phyloP scores from a whole-genome alignment of 2,797 vertebrate species.

The Ctenopoma kingsleyae region DNA sequence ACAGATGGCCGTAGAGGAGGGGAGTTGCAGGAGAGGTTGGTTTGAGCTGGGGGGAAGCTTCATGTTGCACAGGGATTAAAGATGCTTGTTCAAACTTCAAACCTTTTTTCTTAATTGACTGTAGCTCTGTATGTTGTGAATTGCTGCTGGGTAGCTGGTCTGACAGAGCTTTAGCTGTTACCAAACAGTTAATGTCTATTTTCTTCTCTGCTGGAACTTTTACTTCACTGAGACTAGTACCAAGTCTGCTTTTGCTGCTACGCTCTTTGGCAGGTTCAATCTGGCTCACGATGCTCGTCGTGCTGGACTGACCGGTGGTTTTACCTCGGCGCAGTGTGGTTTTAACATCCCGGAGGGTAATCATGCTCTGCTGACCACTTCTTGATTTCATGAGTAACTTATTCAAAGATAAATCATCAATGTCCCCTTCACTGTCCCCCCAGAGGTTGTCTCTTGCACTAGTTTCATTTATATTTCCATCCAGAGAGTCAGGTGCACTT shows the following conservation, averaged over 20 bases:
- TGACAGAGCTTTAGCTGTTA: neutral
- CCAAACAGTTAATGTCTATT: slow-evolving; percentile 6
- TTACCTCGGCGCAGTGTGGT: slow-evolving; percentile 46
- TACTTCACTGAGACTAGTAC: neutral
- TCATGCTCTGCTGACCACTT: slow-evolving; percentile 26
- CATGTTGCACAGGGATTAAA: neutral
- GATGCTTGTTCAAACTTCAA: slow-evolving; percentile 10
- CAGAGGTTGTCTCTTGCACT: neutral
- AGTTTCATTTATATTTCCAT: slow-evolving; percentile 8
- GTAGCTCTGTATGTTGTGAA: neutral
- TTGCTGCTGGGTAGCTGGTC: slow-evolving; percentile 1
- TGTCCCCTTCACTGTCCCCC: slow-evolving; percentile 8
- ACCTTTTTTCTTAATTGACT: neutral
- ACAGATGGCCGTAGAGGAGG: neutral
- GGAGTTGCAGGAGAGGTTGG: neutral
- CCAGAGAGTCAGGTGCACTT: slow-evolving; percentile 1
- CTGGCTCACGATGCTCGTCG: slow-evolving; percentile 31
- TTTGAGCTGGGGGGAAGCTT: slow-evolving; percentile 13
- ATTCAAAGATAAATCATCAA: slow-evolving; percentile 19
- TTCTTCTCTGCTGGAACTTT: neutral
- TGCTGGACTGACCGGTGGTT: neutral
- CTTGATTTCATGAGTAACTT: slow-evolving; percentile 10
- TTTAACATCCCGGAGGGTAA: slow-evolving; percentile 65
- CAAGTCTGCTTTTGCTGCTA: slow-evolving; percentile 1
- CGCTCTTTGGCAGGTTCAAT: slow-evolving; percentile 2